These are phyloP conservation scores for Heterotis niloticus DNA, from an alignment of 2,113 vertebrate species.

Conservation along the genomic window DNA sequence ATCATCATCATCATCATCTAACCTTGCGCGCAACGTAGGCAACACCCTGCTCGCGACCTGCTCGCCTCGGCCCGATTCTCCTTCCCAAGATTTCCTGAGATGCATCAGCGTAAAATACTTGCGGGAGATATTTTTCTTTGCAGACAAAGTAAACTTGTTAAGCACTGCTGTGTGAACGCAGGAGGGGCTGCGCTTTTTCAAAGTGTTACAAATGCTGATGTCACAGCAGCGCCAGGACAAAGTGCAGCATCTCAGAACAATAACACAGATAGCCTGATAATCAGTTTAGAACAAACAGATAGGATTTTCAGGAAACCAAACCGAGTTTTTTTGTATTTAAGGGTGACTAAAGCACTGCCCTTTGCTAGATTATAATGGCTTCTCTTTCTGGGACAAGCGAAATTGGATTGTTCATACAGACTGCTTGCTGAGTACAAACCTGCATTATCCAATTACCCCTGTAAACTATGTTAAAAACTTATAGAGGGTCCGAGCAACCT, in stretches of 20 bases:
- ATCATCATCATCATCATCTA: neutral
- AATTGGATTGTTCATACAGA: conserved; percentile 78
- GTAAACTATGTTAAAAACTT: conserved; percentile 69
- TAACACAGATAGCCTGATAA: conserved; percentile 73
- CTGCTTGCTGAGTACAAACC: conserved; percentile 74
- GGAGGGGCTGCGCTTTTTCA: conserved; percentile 16
- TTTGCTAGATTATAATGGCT: conserved; percentile 73
- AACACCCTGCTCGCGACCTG: neutral
- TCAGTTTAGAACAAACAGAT: conserved; percentile 66
- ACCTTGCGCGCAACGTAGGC: neutral
- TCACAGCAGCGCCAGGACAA: conserved; percentile 59
- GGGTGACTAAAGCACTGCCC: conserved; percentile 67
- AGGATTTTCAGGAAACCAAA: conserved; percentile 65
- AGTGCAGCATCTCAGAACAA: conserved; percentile 72
- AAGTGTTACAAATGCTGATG: conserved; percentile 55
- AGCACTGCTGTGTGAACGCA: conserved; percentile 49
- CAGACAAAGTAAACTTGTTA: conserved; percentile 48
- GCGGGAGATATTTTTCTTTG: neutral
- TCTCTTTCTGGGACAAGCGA: conserved; percentile 71
- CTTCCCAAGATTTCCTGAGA: neutral
- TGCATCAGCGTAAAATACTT: neutral
- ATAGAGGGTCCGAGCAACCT: conserved; percentile 59
- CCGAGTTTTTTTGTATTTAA: conserved; percentile 59
- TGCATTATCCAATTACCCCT: conserved; percentile 76
- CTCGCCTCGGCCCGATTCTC: neutral